Percentiles rank a stretch among this genome's conserved stretches.
Evolutionary conservation across 2,888 invertebrate genomes (phyloP).

Genomic region (Athrips mouffetella): DNA sequence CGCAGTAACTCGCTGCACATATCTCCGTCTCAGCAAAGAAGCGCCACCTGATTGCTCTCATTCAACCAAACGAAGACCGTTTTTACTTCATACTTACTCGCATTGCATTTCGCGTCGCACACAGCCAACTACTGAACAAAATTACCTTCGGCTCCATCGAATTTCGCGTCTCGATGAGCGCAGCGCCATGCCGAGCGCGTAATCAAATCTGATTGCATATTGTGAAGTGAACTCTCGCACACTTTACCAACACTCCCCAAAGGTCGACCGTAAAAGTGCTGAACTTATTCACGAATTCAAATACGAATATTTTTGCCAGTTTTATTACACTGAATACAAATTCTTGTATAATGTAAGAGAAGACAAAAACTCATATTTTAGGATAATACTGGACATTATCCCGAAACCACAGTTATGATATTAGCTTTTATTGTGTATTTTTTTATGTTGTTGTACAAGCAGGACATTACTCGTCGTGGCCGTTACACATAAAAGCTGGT

Average conservation of each 20-base stretch:
- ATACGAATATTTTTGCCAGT: not conserved
- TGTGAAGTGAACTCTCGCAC: slow-evolving; percentile 10
- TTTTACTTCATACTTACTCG: not conserved
- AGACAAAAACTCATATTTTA: slow-evolving; percentile 1
- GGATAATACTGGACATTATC: slow-evolving; percentile 3
- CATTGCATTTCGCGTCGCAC: not conserved
- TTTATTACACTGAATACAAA: not conserved
- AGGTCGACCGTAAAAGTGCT: too few species aligned
- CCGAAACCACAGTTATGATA: not conserved
- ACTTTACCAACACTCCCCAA: too few species aligned
- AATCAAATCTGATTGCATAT: slow-evolving; percentile 31
- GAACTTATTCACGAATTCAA: too few species aligned
- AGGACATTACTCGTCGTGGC: not conserved
- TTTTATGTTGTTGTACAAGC: not conserved
- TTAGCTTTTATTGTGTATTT: slow-evolving; percentile 5
- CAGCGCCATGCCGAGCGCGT: slow-evolving; percentile 12
- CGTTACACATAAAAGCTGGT: slow-evolving; percentile 5
- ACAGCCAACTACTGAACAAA: slow-evolving; percentile 9
- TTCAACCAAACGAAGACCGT: slow-evolving; percentile 37
- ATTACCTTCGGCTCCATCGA: slow-evolving; percentile 38
- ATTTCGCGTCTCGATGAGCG: slow-evolving; percentile 16
- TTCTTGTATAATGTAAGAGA: not conserved
- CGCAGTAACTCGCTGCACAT: slow-evolving; percentile 34
- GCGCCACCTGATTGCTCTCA: slow-evolving; percentile 73
- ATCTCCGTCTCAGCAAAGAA: slow-evolving; percentile 36